Evolutionary conservation across 2,888 invertebrate genomes (phyloP).

Genomic region (Caenorhabditis sp.): DNA sequence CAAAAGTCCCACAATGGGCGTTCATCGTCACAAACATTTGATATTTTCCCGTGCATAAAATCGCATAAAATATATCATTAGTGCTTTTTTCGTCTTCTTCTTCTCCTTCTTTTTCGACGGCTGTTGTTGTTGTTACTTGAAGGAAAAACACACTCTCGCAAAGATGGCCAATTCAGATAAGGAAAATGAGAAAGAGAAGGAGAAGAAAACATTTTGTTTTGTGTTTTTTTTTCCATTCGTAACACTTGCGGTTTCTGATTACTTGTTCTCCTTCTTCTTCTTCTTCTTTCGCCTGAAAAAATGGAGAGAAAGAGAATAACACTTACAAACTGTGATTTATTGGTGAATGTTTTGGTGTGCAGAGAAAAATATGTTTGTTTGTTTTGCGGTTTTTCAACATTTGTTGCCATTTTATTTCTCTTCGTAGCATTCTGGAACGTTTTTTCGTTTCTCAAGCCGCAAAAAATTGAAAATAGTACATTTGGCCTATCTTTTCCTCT

Average conservation of each 20-base stretch:
- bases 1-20: too few species aligned
- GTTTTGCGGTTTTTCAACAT: background rate
- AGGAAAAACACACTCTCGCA: background rate
- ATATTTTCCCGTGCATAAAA: background rate
- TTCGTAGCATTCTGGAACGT: too few species aligned
- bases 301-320: background rate
- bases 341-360: background rate
- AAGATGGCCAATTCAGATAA: slow-evolving; percentile 1
- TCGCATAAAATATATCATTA: background rate
- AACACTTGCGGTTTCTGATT: slow-evolving; percentile 12
- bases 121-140: background rate
- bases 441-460: too few species aligned
- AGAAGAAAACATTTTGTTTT: background rate
- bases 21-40: too few species aligned
- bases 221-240: background rate
- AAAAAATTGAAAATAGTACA: too few species aligned
- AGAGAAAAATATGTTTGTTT: background rate
- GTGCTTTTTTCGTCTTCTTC: background rate
- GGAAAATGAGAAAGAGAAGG: background rate
- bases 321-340: background rate
- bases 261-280: slow-evolving; percentile 1
- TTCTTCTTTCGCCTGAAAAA: background rate
- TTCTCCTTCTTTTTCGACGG: background rate
- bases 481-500: too few species aligned
- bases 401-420: background rate